Evolutionary conservation across 2,888 invertebrate species (phyloP).

Genomic region (Amphipoea lucens): DNA sequence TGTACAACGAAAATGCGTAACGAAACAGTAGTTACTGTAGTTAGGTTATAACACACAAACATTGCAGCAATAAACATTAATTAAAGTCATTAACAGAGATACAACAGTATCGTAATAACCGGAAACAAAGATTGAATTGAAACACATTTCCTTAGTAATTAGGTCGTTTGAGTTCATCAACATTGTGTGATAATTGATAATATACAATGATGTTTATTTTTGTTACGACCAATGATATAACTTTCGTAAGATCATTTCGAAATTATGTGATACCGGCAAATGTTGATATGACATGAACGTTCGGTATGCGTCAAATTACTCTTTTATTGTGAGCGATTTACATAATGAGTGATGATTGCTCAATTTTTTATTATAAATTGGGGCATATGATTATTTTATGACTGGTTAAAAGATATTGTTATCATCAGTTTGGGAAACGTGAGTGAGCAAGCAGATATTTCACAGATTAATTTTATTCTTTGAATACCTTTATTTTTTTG

Average conservation of each 20-base stretch:
- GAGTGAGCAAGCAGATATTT: neutral
- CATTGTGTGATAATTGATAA: slow-evolving; percentile 55
- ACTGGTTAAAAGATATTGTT: neutral
- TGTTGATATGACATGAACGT: slow-evolving; percentile 27
- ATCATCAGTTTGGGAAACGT: neutral
- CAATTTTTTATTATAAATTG: slow-evolving; percentile 7
- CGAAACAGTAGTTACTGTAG: neutral
- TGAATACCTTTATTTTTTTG: neutral
- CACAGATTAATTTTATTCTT: neutral
- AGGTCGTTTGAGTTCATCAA: slow-evolving; percentile 72
- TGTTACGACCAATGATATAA: slow-evolving; percentile 44
- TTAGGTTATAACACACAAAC: neutral
- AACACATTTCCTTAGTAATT: slow-evolving; percentile 71
- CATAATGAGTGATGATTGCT: slow-evolving; percentile 28
- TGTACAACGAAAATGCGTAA: slow-evolving; percentile 10
- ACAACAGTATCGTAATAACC: slow-evolving; percentile 48
- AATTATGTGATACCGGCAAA: slow-evolving; percentile 35
- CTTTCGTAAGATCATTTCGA: slow-evolving; percentile 52
- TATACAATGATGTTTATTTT: slow-evolving; percentile 43
- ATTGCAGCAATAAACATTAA: slow-evolving; percentile 34
- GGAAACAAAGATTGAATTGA: slow-evolving; percentile 62
- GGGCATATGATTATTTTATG: slow-evolving; percentile 11
- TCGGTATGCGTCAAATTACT: slow-evolving; percentile 38
- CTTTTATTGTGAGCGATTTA: slow-evolving; percentile 17
- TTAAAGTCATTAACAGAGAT: slow-evolving; percentile 49